Conservation (phyloP, 2,113 vertebrate genomes). For the Nesoenas mayeri region DNA sequence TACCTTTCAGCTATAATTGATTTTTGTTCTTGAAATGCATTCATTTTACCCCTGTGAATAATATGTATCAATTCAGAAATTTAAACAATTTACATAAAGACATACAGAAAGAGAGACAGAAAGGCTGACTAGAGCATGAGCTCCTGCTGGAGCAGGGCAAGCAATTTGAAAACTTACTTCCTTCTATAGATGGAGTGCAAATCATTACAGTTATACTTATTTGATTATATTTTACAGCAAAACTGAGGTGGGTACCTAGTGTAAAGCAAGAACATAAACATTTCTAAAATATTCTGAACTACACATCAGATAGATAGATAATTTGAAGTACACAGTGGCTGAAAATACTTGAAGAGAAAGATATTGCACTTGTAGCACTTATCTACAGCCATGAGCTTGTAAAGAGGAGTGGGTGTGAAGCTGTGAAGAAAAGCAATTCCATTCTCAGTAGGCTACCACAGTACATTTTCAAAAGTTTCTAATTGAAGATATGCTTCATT, state of each 20-base stretch:
- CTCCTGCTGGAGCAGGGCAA: not conserved
- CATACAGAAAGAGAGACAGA: not conserved
- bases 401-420: slow-evolving; percentile 69
- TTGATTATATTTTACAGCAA: not conserved
- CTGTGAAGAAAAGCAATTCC: slow-evolving; percentile 81
- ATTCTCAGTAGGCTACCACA: slow-evolving; percentile 80
- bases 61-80: not conserved
- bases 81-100: not conserved
- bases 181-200: not conserved
- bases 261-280: not conserved
- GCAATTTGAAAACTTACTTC: not conserved
- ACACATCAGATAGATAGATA: not conserved
- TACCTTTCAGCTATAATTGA: not conserved
- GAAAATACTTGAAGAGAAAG: slow-evolving; percentile 61
- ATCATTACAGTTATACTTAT: not conserved
- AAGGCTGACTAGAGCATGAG: rapidly evolving
- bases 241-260: not conserved
- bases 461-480: slow-evolving; percentile 80
- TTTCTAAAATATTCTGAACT: slow-evolving; percentile 18
- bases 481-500: slow-evolving; percentile 85
- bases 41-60: not conserved
- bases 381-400: slow-evolving; percentile 50
- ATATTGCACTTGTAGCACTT: slow-evolving; percentile 70
- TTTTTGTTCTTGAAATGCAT: not conserved
- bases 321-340: slow-evolving; percentile 61